Evolutionary conservation across 2,113 vertebrate genomes (phyloP), one percentile per base, ranked within the genome.

Genomic region (Amazona guildingii): DNA sequence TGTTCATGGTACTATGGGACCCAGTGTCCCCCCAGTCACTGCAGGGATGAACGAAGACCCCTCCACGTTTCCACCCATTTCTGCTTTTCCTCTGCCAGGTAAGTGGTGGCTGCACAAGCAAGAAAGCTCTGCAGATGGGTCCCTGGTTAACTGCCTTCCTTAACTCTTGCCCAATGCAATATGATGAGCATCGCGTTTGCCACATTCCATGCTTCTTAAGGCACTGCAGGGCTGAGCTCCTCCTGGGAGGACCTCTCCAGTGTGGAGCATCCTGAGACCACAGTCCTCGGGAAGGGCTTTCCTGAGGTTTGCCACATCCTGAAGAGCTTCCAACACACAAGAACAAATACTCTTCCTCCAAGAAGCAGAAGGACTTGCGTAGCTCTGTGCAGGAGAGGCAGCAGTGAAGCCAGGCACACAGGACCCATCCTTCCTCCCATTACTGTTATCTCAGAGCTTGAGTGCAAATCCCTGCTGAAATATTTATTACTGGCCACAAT

Each of bases 161-260:
- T 89, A 64, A n/a, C 21, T 69, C 62, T 33, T 55, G 13, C 68
- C 48, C 48, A 23, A 41, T 13, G 5, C 46, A 33, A 16, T 39
- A 20, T 0, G 1, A 7, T 20, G 37, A 62, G 17, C 41, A 13
- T 29, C 35, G 4, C 6, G 5, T 37, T 54, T 5, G 3, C 43
- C 15, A 9, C 15, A 28, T 33, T 49, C 54, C 9, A 0, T 4
- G 35, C 49, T 63, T 62, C 68, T 63, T 39, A 29, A 37, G 51
- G 44, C 51, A 28, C 51, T 2, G 0, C 29, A 35, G 48, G 35
- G 62, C 35, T 80, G 80, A 55, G 15, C 44, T 24, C 19, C 37
- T 66, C 43, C 67, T 27, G 23, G 31, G 55, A 59, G 43, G 23
- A n/a, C 29, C 37, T 21, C 46, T 73, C 59, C 3, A 1, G 18